These are phyloP conservation scores for Sinocyclocheilus rhinocerous DNA, from an alignment of 2,113 vertebrate species.

Conservation along the genomic window DNA sequence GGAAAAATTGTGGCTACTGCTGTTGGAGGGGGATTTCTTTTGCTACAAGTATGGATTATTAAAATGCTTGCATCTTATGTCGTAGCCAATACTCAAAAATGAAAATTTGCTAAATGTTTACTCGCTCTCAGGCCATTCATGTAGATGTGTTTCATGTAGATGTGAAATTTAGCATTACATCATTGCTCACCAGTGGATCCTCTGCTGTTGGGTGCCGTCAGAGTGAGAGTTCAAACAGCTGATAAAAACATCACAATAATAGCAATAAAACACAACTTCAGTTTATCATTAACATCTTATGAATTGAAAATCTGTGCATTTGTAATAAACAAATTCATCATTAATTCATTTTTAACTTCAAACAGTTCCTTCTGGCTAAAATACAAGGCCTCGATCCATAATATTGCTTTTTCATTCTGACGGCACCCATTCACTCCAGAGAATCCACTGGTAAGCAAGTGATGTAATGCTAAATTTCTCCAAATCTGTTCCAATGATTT, in stretches of 20 bases:
- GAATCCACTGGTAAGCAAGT: not conserved
- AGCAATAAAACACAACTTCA: not conserved
- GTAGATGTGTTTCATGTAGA: not conserved
- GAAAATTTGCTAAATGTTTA: not conserved
- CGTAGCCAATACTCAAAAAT: not conserved
- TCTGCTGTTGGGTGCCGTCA: not conserved
- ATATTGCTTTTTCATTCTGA: not conserved
- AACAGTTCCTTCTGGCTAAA: too few relatives aligned
- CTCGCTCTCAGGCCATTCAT: not conserved
- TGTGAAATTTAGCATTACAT: too few relatives aligned
- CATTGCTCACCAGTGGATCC: too few relatives aligned
- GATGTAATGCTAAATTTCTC: not conserved
- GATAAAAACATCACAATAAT: not conserved
- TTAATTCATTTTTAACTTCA: too few relatives aligned
- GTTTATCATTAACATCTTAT: too few relatives aligned
- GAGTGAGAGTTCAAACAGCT: not conserved
- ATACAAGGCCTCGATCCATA: too few relatives aligned
- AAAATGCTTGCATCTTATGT: not conserved
- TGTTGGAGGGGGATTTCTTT: constrained; percentile 93
- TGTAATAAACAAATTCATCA: too few relatives aligned
- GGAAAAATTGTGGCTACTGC: constrained; percentile 94
- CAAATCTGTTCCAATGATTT: not conserved
- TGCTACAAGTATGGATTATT: constrained; percentile 84
- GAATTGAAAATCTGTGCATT: too few relatives aligned
- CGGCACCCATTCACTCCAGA: not conserved